phyloP scores from a whole-genome alignment of 2,797 vertebrate genomes.

The Phalloptychus januarius region DNA sequence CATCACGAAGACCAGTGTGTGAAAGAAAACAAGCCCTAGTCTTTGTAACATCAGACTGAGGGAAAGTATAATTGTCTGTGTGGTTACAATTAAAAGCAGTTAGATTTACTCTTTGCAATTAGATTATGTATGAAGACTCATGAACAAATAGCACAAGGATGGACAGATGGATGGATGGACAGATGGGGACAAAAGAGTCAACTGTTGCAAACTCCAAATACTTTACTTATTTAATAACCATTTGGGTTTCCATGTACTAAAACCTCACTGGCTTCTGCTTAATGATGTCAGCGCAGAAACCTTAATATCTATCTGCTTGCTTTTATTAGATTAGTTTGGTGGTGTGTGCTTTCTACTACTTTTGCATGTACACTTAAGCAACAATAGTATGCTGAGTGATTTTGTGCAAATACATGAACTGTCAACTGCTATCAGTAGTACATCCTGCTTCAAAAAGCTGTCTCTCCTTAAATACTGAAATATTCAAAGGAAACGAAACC shows the following conservation, averaged over 20 bases:
- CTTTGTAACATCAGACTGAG: constrained; percentile 23
- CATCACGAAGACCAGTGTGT: constrained; percentile 9
- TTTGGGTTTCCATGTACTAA: background rate
- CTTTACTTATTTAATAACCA: background rate
- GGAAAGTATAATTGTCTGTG: constrained; percentile 14
- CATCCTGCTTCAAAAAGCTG: background rate
- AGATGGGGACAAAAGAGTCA: background rate
- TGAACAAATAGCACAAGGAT: background rate
- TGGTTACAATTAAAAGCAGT: constrained; percentile 61
- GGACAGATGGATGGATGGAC: background rate
- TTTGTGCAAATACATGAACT: background rate
- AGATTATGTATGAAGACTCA: background rate
- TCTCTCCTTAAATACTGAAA: background rate
- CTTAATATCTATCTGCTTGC: background rate
- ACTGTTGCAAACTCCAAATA: background rate
- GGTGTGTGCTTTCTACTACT: background rate
- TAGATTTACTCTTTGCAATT: background rate
- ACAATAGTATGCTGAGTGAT: background rate
- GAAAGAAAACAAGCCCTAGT: constrained; percentile 17
- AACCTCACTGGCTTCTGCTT: background rate
- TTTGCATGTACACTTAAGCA: background rate
- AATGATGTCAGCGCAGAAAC: background rate
- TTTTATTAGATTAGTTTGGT: background rate
- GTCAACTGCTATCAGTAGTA: too few relatives aligned
- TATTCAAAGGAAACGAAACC: background rate